These are phyloP conservation scores for Rhynchomys soricoides DNA, from an alignment of 2,113 vertebrate species.

Conservation along the genomic window DNA sequence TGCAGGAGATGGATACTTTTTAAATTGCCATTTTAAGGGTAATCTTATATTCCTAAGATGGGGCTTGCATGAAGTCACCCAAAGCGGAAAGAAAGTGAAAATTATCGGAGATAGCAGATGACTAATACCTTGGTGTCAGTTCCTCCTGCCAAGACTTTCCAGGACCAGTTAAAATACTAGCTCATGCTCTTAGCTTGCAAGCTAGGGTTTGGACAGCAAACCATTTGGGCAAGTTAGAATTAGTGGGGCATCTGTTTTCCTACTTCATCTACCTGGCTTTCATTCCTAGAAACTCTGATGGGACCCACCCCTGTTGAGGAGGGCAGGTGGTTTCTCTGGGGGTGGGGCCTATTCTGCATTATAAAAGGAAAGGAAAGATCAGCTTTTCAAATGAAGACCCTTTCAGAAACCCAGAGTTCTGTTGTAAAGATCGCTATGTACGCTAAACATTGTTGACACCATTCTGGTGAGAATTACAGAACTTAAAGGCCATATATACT, in stretches of 20 bases:
- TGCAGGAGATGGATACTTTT: conserved; percentile 1
- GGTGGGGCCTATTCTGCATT: background rate
- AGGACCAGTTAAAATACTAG: conserved; percentile 42
- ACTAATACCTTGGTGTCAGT: background rate
- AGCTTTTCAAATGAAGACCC: background rate
- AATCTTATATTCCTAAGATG: background rate
- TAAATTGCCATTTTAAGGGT: conserved; percentile 13
- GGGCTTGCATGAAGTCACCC: background rate
- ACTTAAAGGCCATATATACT: conserved; percentile 20
- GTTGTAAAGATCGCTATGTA: background rate
- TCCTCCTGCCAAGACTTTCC: background rate
- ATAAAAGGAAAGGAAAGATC: background rate
- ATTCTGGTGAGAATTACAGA: conserved; percentile 15
- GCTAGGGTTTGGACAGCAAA: background rate
- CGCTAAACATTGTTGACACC: background rate
- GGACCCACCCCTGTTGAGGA: background rate
- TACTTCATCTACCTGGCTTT: background rate
- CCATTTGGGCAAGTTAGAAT: background rate
- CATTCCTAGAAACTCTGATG: background rate
- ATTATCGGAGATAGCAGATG: background rate
- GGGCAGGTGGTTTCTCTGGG: background rate
- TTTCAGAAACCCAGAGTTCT: background rate
- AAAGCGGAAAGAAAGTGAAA: background rate
- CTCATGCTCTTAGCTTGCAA: background rate
- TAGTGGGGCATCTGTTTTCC: background rate